Conservation (phyloP, 2,888 invertebrate species). For the Spilosoma lubricipeda region DNA sequence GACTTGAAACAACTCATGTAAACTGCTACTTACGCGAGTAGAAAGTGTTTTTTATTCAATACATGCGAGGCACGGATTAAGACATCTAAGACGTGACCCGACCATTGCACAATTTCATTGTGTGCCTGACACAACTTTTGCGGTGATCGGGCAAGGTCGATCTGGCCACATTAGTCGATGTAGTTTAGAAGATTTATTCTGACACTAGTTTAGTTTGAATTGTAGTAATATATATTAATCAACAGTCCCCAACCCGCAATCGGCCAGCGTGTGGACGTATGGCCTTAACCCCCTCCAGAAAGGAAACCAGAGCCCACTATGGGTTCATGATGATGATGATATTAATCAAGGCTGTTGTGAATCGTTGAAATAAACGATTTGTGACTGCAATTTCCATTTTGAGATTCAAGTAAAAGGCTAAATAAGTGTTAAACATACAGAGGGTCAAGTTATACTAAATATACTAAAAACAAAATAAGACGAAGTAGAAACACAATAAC, state of each 20-base stretch:
- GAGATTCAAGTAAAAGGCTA: not conserved
- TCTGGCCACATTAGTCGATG: slow-evolving; percentile 28
- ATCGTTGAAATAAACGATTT: slow-evolving; percentile 30
- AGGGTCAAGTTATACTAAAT: no score
- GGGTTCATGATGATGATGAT: no score
- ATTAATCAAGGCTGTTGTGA: slow-evolving; percentile 18
- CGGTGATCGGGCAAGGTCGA: slow-evolving; percentile 58
- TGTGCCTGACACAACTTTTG: slow-evolving; percentile 45
- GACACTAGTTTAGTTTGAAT: not conserved
- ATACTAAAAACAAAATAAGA: not conserved
- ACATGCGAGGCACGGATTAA: slow-evolving; percentile 62
- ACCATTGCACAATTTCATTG: slow-evolving; percentile 61
- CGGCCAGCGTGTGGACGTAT: no score
- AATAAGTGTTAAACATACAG: not conserved
- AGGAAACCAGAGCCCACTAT: no score
- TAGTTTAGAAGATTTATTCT: not conserved
- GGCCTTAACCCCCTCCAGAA: no score
- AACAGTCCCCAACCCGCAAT: no score
- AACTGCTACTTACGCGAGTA: slow-evolving; percentile 49
- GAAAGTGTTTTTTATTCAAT: slow-evolving; percentile 62
- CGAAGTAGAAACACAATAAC: not conserved
- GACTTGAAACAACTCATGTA: slow-evolving; percentile 52
- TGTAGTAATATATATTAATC: slow-evolving; percentile 9
- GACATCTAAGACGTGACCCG: slow-evolving; percentile 57
- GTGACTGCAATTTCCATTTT: slow-evolving; percentile 18